A percentile compares a stretch with the other conserved stretches of the same genome.
Conservation (phyloP, 2,888 invertebrate species). For the Eremobia ochroleuca region DNA sequence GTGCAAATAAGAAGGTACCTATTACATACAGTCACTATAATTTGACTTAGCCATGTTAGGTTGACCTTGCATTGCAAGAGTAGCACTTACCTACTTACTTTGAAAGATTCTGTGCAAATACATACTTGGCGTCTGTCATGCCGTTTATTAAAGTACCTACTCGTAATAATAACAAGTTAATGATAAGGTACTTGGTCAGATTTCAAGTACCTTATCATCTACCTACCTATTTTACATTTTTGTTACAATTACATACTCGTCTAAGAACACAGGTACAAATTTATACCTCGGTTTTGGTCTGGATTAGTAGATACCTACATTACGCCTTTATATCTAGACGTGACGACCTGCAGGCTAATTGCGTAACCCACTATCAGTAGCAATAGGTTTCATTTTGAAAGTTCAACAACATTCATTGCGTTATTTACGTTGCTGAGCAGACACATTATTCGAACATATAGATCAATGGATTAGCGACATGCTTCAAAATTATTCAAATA, state of each 20-base stretch:
- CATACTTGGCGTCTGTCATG: neutral
- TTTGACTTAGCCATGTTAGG: neutral
- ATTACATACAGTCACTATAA: slow-evolving; percentile 2
- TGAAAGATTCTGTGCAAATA: neutral
- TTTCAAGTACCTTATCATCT: neutral
- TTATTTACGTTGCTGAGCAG: no score
- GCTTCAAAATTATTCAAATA: no score
- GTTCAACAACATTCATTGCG: no score
- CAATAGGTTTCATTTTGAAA: no score
- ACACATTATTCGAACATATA: no score
- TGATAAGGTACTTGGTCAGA: neutral
- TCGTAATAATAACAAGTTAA: neutral
- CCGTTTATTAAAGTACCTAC: neutral
- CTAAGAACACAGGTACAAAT: neutral
- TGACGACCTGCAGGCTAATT: no score
- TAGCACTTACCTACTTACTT: neutral
- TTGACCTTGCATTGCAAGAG: slow-evolving; percentile 16
- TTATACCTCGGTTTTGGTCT: neutral
- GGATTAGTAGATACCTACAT: neutral
- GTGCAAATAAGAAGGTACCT: slow-evolving; percentile 5
- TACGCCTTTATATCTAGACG: neutral
- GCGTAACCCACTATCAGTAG: no score
- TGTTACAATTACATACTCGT: neutral
- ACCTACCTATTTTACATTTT: neutral
- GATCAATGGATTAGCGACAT: no score